Evolutionary conservation across 1,140 invertebrate genomes (phyloP).

Genomic region (Lordiphosa stackelbergi): DNA sequence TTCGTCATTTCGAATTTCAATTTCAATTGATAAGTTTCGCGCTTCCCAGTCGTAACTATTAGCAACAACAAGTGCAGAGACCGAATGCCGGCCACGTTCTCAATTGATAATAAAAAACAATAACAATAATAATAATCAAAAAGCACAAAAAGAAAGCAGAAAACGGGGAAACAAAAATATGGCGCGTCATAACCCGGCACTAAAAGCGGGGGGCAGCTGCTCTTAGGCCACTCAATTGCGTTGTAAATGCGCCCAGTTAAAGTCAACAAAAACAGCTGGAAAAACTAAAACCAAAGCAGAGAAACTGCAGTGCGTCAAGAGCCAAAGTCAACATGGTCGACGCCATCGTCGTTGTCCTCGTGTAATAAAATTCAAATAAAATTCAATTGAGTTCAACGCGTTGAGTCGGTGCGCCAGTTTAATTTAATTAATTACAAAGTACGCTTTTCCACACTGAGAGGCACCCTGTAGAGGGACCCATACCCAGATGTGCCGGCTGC

Average conservation of each 20-base stretch:
- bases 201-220: not conserved
- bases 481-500: not conserved
- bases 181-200: slow-evolving; percentile 61
- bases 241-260: slow-evolving; percentile 48
- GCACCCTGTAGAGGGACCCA: slow-evolving; percentile 5
- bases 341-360: slow-evolving; percentile 15
- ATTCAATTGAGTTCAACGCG: slow-evolving; percentile 70
- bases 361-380: slow-evolving; percentile 75
- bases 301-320: slow-evolving; percentile 43
- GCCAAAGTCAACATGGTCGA: slow-evolving; percentile 23
- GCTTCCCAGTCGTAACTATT: slow-evolving; percentile 58
- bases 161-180: slow-evolving; percentile 50
- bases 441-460: not conserved
- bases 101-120: slow-evolving; percentile 74
- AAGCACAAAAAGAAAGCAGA: slow-evolving; percentile 48
- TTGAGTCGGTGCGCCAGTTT: slow-evolving; percentile 58
- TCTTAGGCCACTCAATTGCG: slow-evolving; percentile 52
- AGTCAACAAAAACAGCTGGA: slow-evolving; percentile 49
- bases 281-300: slow-evolving; percentile 30
- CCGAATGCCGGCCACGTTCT: slow-evolving; percentile 73
- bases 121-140: slow-evolving; percentile 68
- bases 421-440: slow-evolving; percentile 70
- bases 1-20: slow-evolving; percentile 33
- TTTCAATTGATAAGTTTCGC: slow-evolving; percentile 68
- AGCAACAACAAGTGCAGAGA: slow-evolving; percentile 29